Percentiles rank a stretch among this genome's conserved stretches.
Conservation (phyloP, 2,797 vertebrate genomes). For the Pseudomugil gertrudae region DNA sequence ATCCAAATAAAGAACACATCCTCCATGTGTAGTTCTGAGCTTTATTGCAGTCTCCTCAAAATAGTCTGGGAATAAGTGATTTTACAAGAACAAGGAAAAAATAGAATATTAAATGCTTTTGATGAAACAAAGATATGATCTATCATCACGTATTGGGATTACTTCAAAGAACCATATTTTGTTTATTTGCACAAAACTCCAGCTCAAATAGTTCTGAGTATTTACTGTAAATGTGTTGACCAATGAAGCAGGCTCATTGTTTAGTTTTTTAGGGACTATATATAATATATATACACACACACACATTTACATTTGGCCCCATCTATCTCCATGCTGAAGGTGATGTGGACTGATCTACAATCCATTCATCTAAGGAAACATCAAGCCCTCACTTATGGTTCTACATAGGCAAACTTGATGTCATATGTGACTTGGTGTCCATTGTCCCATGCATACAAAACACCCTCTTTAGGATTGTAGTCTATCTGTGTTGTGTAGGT, state of each 20-base stretch:
- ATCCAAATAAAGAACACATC: constrained; percentile 43
- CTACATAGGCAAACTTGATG: constrained; percentile 90
- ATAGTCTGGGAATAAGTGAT: constrained; percentile 56
- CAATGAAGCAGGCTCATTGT: constrained; percentile 40
- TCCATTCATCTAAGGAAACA: constrained; percentile 68
- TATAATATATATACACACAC: too few relatives aligned
- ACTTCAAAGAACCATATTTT: neutral
- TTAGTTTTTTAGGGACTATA: too few relatives aligned
- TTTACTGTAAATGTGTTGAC: constrained; percentile 59
- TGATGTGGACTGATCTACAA: constrained; percentile 91
- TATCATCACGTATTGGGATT: neutral
- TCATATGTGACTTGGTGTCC: constrained; percentile 97
- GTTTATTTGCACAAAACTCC: constrained; percentile 11
- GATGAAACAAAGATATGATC: constrained; percentile 20
- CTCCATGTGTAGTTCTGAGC: constrained; percentile 37
- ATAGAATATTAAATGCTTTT: constrained; percentile 35
- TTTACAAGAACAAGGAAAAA: constrained; percentile 45
- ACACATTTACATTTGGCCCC: constrained; percentile 39
- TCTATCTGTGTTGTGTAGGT: constrained; percentile 95
- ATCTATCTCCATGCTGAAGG: constrained; percentile 34
- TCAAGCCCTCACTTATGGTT: constrained; percentile 55
- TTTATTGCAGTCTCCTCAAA: constrained; percentile 71
- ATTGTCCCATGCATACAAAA: constrained; percentile 97
- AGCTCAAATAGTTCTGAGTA: constrained; percentile 39
- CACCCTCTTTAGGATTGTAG: constrained; percentile 96